Evolutionary conservation across 2,888 invertebrate genomes (phyloP), one percentile per base, ranked within the genome.

Genomic region (Conops quadrifasciatus): DNA sequence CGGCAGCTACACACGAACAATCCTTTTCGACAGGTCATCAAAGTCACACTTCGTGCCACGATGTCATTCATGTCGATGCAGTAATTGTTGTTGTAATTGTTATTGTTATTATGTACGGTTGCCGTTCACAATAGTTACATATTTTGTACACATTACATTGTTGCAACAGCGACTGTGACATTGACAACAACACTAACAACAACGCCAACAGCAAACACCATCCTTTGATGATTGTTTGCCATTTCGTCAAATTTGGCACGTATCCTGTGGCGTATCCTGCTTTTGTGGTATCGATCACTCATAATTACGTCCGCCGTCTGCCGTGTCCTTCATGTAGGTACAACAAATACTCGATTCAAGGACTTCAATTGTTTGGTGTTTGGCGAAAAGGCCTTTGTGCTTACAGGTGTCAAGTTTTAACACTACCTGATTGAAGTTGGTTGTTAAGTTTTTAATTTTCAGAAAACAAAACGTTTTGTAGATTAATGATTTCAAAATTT

Each of bases 381-480:
- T 49, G 49, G 15, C 19, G n/a, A n/a, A n/a, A 19, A 4, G 15
- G 11, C 49, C 19, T 3, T 49, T 49, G 7, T 49, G 15, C 49
- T 59, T n/a, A n/a, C 30, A 47, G 26, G 63, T 63, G 63, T 9
- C 63, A 63, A 63, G 24, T 15, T 63, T 47, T 24, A 26, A 63
- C 63, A n/a, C 47, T 7, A 21, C n/a, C 45, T 36, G n/a, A 59
- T 36, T 30, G 30, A 7, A 5, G 1, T 9, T 36, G 36, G 9
- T 36, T 36, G 9, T 36, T 36, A 36, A 36, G 9, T 36, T 9
- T 36, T 36, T 7, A 36, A 36, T 36, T 4, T 36, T 36, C 4
- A 36, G 36, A n/a, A n/a, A n/a, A n/a, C n/a, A n/a, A n/a, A n/a
- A n/a, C n/a, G n/a, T n/a, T n/a, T n/a, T n/a, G n/a, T n/a, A n/a